A percentile compares a stretch with the other conserved stretches of the same genome.
These are phyloP conservation scores for Priapulus caudatus DNA, from an alignment of 2,888 invertebrate species.

Conservation along the genomic window DNA sequence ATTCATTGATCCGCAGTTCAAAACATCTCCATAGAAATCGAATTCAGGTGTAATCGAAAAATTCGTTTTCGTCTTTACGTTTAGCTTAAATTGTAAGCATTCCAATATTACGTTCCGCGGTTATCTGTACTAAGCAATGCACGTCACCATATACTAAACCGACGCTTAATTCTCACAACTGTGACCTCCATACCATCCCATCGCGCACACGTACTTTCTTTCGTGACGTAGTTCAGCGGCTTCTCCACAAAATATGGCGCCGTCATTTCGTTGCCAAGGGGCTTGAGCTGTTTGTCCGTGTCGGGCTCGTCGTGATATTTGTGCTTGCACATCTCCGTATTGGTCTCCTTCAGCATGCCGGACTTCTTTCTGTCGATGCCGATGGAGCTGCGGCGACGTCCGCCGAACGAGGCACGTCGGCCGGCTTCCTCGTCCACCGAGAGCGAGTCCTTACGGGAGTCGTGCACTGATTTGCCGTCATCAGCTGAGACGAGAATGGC, in stretches of 20 bases:
- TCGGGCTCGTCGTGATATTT: neutral
- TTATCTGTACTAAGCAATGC: too few species aligned
- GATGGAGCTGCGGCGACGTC: neutral
- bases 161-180: too few species aligned
- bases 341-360: neutral
- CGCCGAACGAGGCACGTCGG: neutral
- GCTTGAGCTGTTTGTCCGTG: neutral
- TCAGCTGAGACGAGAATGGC: constrained; percentile 12
- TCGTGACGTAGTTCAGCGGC: neutral
- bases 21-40: too few species aligned
- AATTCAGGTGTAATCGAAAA: too few species aligned
- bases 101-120: too few species aligned
- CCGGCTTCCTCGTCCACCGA: neutral
- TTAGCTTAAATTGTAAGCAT: too few species aligned
- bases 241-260: neutral
- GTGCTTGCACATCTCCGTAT: neutral
- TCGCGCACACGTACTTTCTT: neutral
- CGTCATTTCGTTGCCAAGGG: neutral
- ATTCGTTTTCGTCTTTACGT: too few species aligned
- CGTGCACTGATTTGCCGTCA: constrained; percentile 13
- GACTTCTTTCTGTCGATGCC: neutral
- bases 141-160: too few species aligned
- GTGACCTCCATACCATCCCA: neutral
- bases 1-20: too few species aligned
- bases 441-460: neutral